A percentile compares a stretch with the other conserved stretches of the same genome.
phyloP scores from a whole-genome alignment of 2,888 invertebrate genomes.

The Clanis bilineata region DNA sequence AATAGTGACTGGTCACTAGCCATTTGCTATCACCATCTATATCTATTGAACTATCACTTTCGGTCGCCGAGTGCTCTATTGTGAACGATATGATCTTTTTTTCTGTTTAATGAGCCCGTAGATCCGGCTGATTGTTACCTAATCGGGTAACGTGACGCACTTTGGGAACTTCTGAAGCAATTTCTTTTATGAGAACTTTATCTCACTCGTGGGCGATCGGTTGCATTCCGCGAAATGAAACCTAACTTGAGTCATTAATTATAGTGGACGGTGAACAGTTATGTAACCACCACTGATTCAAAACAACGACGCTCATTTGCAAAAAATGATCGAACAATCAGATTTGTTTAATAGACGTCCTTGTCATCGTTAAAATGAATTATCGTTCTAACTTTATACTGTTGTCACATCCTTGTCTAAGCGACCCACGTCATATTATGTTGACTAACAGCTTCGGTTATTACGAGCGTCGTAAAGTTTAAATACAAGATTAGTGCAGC shows the following conservation, averaged over 20 bases:
- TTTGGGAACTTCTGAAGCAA: conserved; percentile 18
- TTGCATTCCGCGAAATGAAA: conserved; percentile 38
- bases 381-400: not conserved
- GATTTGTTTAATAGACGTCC: conserved; percentile 14
- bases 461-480: no score
- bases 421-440: not conserved
- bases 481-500: no score
- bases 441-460: not conserved
- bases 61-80: conserved; percentile 72
- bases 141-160: conserved; percentile 59
- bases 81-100: conserved; percentile 74
- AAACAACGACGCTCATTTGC: conserved; percentile 5
- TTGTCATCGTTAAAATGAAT: conserved; percentile 11
- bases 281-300: conserved; percentile 26
- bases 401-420: not conserved
- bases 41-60: conserved; percentile 78
- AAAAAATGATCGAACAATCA: conserved; percentile 10
- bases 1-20: conserved; percentile 57
- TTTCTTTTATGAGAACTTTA: conserved; percentile 19
- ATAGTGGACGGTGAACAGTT: conserved; percentile 34
- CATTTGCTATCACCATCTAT: conserved; percentile 62
- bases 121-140: conserved; percentile 76
- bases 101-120: conserved; percentile 66
- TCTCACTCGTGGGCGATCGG: conserved; percentile 33
- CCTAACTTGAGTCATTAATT: conserved; percentile 44